Base-by-base conservation (phyloP, 2,797 vertebrate genomes). In the Sebastes diaconus region DNA sequence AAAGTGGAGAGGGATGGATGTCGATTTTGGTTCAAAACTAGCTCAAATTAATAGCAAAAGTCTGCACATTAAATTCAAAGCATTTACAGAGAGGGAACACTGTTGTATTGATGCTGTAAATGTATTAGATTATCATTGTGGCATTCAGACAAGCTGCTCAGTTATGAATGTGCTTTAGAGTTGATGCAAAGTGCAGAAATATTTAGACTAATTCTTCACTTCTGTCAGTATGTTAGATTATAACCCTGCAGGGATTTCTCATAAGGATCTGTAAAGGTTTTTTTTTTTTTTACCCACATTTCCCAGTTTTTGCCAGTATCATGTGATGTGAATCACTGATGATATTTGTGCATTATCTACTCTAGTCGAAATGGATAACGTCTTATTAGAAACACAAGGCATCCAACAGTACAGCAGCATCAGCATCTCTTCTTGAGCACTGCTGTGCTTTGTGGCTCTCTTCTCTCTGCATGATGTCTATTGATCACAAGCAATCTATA, bases 371-470 rank as follows among this genome's bases (percentile, higher is more conserved):
- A 30, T 16, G 18, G 67, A 3, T 39, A 46, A 25, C 30, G 8
- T 32, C 2, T 68, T 14, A 39, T 63, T 36, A 34, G 46, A 20
- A 83, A 46, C 65, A 74, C 20, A 52, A 24, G 5, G 36, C 39
- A 67, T 61, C 59, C 52, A 30, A 9, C 72, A 14, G 58, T 6
- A 12, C 14, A 29, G 30, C 7, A 8, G 14, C 54, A 6, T 80
- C 22, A 54, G 8, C 34, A 20, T 52, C 30, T 36, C 32, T 74
- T 22, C n/a, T 78, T 73, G 67, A n/a, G 66, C 54, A 32, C 77
- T 75, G 69, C 71, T 36, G 68, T 68, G 69, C 42, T 79, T 27
- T 61, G 34, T 70, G 80, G 52, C n/a, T 54, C 67, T 61, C 73
- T 10, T 32, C 30, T 63, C 64, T 76, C 74, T 32, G 59, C 74